These are phyloP conservation scores for Artibeus lituratus DNA, from an alignment of 2,797 vertebrate species.

Conservation along the genomic window DNA sequence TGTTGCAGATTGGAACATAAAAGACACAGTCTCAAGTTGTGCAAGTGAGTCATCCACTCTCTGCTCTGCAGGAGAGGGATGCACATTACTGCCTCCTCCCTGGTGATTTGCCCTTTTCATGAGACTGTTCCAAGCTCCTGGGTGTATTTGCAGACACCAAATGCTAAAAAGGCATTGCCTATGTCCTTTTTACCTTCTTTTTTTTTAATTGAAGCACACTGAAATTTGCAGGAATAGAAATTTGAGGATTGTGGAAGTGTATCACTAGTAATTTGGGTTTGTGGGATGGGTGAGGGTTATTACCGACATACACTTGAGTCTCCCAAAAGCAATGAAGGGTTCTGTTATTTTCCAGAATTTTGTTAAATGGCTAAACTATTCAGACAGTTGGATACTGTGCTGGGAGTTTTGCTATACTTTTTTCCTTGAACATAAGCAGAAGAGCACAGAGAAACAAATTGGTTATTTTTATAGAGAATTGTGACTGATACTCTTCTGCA, in stretches of 20 bases:
- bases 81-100: neutral
- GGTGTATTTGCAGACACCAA: neutral
- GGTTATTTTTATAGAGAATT: neutral
- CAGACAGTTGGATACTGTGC: neutral
- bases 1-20: neutral
- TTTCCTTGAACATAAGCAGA: neutral
- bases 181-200: neutral
- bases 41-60: neutral
- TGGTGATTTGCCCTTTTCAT: neutral
- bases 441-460: neutral
- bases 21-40: neutral
- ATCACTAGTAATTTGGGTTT: neutral
- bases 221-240: neutral
- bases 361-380: neutral
- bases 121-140: neutral
- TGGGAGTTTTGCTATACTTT: neutral
- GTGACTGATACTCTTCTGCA: neutral
- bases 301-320: neutral
- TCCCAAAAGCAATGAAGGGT: neutral
- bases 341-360: neutral
- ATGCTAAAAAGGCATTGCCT: neutral
- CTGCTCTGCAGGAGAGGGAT: neutral
- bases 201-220: neutral
- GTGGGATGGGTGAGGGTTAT: neutral
- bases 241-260: neutral